Evolutionary conservation across 2,797 vertebrate genomes (phyloP), one percentile per base, ranked within the genome.

Genomic region (Triplophysa bombifrons): DNA sequence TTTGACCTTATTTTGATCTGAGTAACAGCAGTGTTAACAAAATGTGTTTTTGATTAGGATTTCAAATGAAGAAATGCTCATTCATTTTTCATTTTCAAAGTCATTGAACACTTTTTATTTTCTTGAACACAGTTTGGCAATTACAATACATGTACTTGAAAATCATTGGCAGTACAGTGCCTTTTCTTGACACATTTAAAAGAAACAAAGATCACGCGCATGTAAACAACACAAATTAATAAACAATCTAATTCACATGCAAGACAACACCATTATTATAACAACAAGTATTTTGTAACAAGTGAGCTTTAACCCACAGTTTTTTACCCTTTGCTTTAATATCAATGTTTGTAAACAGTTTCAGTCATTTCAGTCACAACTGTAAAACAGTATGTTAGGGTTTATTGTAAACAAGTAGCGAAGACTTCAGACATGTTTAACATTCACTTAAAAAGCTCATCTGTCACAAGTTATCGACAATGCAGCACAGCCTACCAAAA

Each of bases 101-200:
- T 27, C 3, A 20, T 61, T 16, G 10, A 78, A 71, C 50, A 79
- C 60, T 27, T 79, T 79, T 79, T 79, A 79, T 79, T 79, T 44
- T 6, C 48, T 56, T 34, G 12, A 72, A 72, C 50, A 79, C 69
- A 66, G 25, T 46, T 58, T 51, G 11, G 48, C 68, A 72, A 41
- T 71, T 64, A 78, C 58, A 64, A 72, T 27, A 78, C 27, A n/a
- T 72, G 17, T 55, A 55, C n/a, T 25, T 71, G 14, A 71, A 41
- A 11, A 55, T 17, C 20, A 77, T 34, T 11, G 66, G 14, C 19
- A 70, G 41, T 46, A 68, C 66, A 61, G 41, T 63, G 27, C 34
- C 9, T 63, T 70, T 67, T 67, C 25, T n/a, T 9, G 14, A 34
- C 25, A 34, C 38, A 20, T 69, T 76, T 0, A 56, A 34, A 19